Evolutionary conservation across 2,113 vertebrate genomes (phyloP), one percentile per base, ranked within the genome.

Genomic region (Hemichromis elongatus): DNA sequence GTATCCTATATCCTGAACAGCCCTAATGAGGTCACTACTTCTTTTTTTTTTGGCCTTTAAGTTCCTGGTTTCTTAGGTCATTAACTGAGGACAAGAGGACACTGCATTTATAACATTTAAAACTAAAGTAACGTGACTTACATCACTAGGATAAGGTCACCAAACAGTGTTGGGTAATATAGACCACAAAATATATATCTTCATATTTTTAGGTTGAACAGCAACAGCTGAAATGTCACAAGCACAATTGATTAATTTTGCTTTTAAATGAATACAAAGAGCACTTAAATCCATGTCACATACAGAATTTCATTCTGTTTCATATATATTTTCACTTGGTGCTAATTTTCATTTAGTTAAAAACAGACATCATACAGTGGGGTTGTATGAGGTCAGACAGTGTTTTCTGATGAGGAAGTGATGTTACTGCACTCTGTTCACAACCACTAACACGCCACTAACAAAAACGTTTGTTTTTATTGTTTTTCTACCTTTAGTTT

Each of bases 11-110:
- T 68, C 37, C 19, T 66, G 26, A 37, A 26, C 18, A 24, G 13
- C 66, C 18, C 6, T 26, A 4, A 28, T 85, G 53, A 86, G 12
- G 35, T 87, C 77, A 82, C 18, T 28, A 1, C 21, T 70, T 80
- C 63, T 84, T 80, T 86, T 33, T 86, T 33, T 50, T 26, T 57
- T 54, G 2, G 1, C 14, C 9, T 59, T 5, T 6, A 68, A 57
- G 70, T 40, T 57, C 35, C 18, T 79, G 52, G 7, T 28, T 57
- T 57, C 35, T 28, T 28, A 37, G 33, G 1, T 37, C 7, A 13
- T 77, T 70, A 16, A 40, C 4, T 26, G 59, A 59, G 53, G 40
- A 82, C 33, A 30, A n/a, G 14, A 45, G 28, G 59, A 28, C n/a
- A 24, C 11, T 21, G 11, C 24, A 63, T 9, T 35, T 63, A n/a